These are phyloP conservation scores for Molorchus minor DNA, from an alignment of 2,888 invertebrate genomes.

Conservation along the genomic window DNA sequence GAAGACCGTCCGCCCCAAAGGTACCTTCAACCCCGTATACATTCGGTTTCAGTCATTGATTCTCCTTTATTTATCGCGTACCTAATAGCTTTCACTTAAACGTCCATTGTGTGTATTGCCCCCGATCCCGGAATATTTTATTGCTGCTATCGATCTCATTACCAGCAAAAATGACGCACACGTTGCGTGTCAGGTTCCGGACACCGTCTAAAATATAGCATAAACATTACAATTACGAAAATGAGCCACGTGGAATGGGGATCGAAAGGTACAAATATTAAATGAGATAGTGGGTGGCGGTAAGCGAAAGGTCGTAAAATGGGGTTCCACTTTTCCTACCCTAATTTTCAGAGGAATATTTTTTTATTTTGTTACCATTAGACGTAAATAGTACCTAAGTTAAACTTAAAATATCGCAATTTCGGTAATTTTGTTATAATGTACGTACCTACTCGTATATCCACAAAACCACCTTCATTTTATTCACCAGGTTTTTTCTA, in stretches of 20 bases:
- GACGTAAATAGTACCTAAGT: no score
- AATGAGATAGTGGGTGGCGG: constrained; percentile 23
- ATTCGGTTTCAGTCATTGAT: constrained; percentile 24
- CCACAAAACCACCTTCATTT: no score
- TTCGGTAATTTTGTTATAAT: no score
- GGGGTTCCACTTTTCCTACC: background rate
- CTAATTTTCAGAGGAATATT: no score
- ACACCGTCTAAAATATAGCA: constrained; percentile 38
- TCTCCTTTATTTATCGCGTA: constrained; percentile 17
- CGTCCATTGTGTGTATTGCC: constrained; percentile 27
- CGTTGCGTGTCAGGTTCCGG: constrained; percentile 48
- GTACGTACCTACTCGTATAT: no score
- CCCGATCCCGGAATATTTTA: constrained; percentile 28
- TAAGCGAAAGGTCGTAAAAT: constrained; percentile 11
- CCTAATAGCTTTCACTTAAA: constrained; percentile 24
- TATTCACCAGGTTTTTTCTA: no score
- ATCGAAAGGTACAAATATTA: constrained; percentile 27
- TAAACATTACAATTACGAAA: constrained; percentile 38
- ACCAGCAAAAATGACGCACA: constrained; percentile 54
- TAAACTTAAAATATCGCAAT: no score
- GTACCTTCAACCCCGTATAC: constrained; percentile 12
- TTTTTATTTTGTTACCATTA: no score
- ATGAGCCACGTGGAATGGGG: constrained; percentile 38
- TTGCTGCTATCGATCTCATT: constrained; percentile 44
- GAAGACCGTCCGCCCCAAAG: no score